phyloP scores from a whole-genome alignment of 2,888 invertebrate species.

The Amphipoea oculea region DNA sequence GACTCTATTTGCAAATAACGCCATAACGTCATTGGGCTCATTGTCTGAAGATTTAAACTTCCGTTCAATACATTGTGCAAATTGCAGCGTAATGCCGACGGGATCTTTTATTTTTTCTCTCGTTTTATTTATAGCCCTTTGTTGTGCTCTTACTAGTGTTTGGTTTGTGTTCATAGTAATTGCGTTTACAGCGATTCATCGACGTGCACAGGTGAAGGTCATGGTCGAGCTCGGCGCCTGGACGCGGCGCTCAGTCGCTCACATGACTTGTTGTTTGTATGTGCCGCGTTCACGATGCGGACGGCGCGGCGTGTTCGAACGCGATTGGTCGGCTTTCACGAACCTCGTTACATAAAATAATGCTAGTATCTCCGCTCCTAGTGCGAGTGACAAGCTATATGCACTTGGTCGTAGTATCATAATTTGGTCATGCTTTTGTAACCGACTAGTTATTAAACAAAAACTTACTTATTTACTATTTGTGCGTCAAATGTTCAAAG shows the following conservation, averaged over 20 bases:
- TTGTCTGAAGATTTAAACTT: conserved; percentile 69
- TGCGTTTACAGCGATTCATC: conserved; percentile 75
- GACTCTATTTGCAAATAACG: conserved; percentile 64
- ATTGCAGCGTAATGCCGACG: conserved; percentile 62
- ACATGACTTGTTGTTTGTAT: conserved; percentile 82
- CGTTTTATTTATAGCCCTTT: conserved; percentile 70
- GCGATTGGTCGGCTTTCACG: conserved; percentile 79
- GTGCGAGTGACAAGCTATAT: conserved; percentile 45
- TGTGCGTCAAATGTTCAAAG: not conserved
- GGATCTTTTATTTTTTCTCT: conserved; percentile 54
- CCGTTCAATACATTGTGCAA: conserved; percentile 70
- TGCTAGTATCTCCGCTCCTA: conserved; percentile 53
- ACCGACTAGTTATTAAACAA: not conserved
- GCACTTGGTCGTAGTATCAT: conserved; percentile 34
- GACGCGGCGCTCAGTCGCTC: conserved; percentile 74
- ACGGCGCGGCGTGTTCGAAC: conserved; percentile 76
- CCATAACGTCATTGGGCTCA: conserved; percentile 59
- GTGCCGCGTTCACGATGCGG: conserved; percentile 59
- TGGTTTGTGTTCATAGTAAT: conserved; percentile 70
- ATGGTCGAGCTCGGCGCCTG: conserved; percentile 80
- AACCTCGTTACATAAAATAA: conserved; percentile 72
- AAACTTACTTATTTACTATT: not conserved
- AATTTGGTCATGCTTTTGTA: conserved; percentile 22
- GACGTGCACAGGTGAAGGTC: conserved; percentile 83
- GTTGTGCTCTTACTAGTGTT: conserved; percentile 66